These are phyloP conservation scores for Oreotrochilus melanogaster DNA, from an alignment of 2,113 vertebrate species.

Conservation along the genomic window DNA sequence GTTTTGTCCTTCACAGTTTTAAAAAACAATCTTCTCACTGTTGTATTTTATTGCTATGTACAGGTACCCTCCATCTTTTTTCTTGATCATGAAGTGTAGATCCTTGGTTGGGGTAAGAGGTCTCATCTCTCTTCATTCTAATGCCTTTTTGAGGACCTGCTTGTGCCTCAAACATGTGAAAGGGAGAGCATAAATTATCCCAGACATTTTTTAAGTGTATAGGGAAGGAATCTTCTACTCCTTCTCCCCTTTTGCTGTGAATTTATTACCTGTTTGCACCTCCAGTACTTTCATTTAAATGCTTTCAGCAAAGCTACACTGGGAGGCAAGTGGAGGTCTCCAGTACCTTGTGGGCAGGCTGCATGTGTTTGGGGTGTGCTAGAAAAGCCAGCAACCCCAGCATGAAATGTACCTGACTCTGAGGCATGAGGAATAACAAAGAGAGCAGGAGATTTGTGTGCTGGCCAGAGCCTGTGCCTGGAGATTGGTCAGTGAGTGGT, in stretches of 20 bases:
- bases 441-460: neutral
- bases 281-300: neutral
- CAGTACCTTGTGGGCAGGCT: neutral
- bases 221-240: neutral
- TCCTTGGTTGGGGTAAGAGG: neutral
- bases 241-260: neutral
- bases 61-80: neutral
- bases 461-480: neutral
- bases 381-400: neutral
- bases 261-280: neutral
- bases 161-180: neutral
- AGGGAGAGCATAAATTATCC: neutral
- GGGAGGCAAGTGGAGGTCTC: neutral
- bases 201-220: neutral
- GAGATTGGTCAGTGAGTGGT: neutral
- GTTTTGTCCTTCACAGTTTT: neutral
- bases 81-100: neutral
- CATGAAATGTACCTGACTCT: neutral
- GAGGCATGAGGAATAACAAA: fast-evolving
- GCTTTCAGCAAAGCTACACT: neutral
- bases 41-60: neutral
- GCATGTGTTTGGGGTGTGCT: neutral
- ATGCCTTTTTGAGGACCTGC: neutral
- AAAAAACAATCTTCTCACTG: neutral
- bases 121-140: neutral